Percentiles rank a stretch among this genome's conserved stretches.
phyloP scores from a whole-genome alignment of 1,140 invertebrate species.

The Listronotus bonariensis region DNA sequence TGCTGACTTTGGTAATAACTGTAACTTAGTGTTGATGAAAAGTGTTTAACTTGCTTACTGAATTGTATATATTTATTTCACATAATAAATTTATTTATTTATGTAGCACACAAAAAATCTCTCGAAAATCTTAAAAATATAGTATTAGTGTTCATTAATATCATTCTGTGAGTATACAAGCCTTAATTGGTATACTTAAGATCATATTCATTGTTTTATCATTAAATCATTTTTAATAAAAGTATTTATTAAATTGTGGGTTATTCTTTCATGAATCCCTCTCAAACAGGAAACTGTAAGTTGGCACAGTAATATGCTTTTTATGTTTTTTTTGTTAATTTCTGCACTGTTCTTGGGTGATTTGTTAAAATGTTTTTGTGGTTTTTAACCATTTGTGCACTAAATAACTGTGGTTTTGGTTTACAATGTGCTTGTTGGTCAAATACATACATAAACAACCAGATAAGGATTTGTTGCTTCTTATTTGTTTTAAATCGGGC shows the following conservation, averaged over 20 bases:
- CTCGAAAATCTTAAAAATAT: no score
- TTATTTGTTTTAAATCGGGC: no score
- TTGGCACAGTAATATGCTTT: constrained; percentile 47
- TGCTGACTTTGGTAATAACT: no score
- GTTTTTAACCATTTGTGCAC: constrained; percentile 17
- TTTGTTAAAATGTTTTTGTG: constrained; percentile 10
- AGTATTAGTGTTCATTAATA: no score
- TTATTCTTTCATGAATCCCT: constrained; percentile 46
- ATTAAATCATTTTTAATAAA: not conserved
- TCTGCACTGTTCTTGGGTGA: constrained; percentile 13
- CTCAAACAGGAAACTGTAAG: constrained; percentile 73
- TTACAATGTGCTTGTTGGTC: constrained; percentile 2
- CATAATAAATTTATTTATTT: no score
- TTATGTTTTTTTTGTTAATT: constrained; percentile 35
- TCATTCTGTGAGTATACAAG: no score
- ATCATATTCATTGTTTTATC: no score
- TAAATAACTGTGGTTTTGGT: constrained; percentile 2
- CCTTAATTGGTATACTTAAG: no score
- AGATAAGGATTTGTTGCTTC: not conserved
- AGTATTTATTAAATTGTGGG: not conserved
- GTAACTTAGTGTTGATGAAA: no score
- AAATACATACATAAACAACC: constrained; percentile 5
- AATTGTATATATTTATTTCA: no score
- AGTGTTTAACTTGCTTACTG: no score
- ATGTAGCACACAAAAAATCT: no score